Evolutionary conservation across 1,140 invertebrate species (phyloP), one percentile per base, ranked within the genome.

Genomic region (Eumeta japonica): DNA sequence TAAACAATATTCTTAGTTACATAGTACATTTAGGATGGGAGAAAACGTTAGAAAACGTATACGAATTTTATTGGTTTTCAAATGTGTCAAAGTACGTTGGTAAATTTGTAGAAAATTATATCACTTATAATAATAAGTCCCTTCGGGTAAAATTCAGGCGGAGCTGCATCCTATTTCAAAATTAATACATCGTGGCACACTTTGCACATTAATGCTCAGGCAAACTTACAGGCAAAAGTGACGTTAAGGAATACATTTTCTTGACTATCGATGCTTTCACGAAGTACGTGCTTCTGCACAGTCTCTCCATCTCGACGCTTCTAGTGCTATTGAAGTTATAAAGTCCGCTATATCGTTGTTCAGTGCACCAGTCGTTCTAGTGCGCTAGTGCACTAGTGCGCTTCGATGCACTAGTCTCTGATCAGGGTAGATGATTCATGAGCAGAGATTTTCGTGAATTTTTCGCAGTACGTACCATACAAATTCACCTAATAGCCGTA

Each of bases 1-100:
- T 73, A 30, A 57, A 63, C 17, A 43, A 50, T 32, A 38, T 57
- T 4, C 68, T 65, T 35, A 53, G 59, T n/a, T 27, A 18, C 1
- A 16, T 52, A n/a, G 37, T 43, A 3, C 56, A 59, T 40, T 15
- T 54, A 2, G 56, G 53, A 0, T 54, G 41, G 39, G 48, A 53
- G 9, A 58, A 58, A 35, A 58, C 55, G 0, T 29, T 58, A 1
- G 48, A 52, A 10, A 58, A 58, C 10, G 3, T 48, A 1, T 52
- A 38, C 17, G 24, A 46, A 2, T 18, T 28, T 15, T 55, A 50
- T 33, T 58, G 52, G 52, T 53, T 56, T 29, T 15, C 19, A 3
- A 14, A 38, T n/a, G 47, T 53, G 45, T 41, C 37, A 3, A 31
- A 30, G 18, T 53, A 47, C 12, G 45, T 51, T 1, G 36, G 31